phyloP scores from a whole-genome alignment of 92 coral and sea anemone species.

The Porites cylindrica region DNA sequence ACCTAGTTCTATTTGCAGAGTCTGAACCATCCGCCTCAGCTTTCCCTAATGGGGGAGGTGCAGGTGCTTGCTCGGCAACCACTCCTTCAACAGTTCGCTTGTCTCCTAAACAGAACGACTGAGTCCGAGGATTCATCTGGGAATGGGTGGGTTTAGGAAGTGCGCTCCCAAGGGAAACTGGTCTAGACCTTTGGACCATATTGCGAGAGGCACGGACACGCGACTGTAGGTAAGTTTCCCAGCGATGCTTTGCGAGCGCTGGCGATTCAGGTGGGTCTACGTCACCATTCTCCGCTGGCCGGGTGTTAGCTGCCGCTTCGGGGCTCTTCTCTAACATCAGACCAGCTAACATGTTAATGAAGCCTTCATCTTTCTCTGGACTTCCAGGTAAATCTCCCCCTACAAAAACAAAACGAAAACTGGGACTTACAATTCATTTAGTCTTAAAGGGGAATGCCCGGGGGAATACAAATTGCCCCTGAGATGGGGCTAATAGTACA shows the following conservation, averaged over 20 bases:
- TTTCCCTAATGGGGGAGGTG: constrained; percentile 29
- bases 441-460: too few species aligned
- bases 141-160: constrained; percentile 25
- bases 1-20: constrained; percentile 30
- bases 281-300: constrained; percentile 54
- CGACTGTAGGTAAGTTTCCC: constrained; percentile 95
- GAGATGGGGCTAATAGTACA: too few species aligned
- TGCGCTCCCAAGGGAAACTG: constrained; percentile 65
- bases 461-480: too few species aligned
- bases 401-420: background rate
- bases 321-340: constrained; percentile 75
- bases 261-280: constrained; percentile 67
- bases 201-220: constrained; percentile 85
- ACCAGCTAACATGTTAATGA: constrained; percentile 89
- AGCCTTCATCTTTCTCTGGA: constrained; percentile 78
- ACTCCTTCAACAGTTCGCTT: constrained; percentile 41
- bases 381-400: constrained; percentile 37
- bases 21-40: constrained; percentile 18
- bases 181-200: constrained; percentile 68
- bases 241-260: constrained; percentile 85
- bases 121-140: constrained; percentile 31
- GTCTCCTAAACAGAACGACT: constrained; percentile 48
- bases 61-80: constrained; percentile 29
- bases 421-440: background rate
- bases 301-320: constrained; percentile 29